phyloP scores from a whole-genome alignment of 2,888 invertebrate genomes.

The Amphipoea lucens region DNA sequence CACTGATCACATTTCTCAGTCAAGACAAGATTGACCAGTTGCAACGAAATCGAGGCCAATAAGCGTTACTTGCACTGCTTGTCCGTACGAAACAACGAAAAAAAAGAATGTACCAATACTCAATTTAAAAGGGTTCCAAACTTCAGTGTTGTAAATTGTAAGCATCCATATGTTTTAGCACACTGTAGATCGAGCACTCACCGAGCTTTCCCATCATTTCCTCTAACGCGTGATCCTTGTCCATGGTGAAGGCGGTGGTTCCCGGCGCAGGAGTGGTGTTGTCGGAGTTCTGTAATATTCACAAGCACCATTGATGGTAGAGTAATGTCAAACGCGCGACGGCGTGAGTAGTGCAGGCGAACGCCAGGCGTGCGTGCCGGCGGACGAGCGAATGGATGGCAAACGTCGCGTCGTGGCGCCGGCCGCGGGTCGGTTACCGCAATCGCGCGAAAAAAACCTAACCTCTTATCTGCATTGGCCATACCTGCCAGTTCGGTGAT shows the following conservation, averaged over 20 bases:
- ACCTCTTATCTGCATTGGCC: constrained; percentile 83
- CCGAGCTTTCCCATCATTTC: constrained; percentile 92
- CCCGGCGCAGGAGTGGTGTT: constrained; percentile 63
- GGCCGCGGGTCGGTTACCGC: constrained; percentile 80
- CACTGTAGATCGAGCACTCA: constrained; percentile 77
- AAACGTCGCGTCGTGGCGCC: constrained; percentile 77
- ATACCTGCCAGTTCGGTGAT: constrained; percentile 71
- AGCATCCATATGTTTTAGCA: constrained; percentile 77
- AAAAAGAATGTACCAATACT: constrained; percentile 63
- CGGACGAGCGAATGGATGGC: constrained; percentile 85
- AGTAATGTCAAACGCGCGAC: constrained; percentile 68
- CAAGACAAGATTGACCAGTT: constrained; percentile 71
- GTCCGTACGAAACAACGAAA: constrained; percentile 53
- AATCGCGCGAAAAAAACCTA: constrained; percentile 84
- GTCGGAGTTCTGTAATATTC: constrained; percentile 76
- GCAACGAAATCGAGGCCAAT: constrained; percentile 70
- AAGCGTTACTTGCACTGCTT: constrained; percentile 63
- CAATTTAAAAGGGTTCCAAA: constrained; percentile 69
- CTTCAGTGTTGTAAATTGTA: constrained; percentile 45
- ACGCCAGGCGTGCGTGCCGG: constrained; percentile 85
- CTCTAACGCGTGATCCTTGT: constrained; percentile 91
- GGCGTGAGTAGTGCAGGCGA: constrained; percentile 70
- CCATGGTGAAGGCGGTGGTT: constrained; percentile 83
- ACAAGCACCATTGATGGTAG: constrained; percentile 85
- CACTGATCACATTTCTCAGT: constrained; percentile 69